Percentiles rank a stretch among this genome's conserved stretches.
Evolutionary conservation across 30 jellyfish, hydroid and myxozoan species (phyloP).

Genomic region (Turritopsis rubra): DNA sequence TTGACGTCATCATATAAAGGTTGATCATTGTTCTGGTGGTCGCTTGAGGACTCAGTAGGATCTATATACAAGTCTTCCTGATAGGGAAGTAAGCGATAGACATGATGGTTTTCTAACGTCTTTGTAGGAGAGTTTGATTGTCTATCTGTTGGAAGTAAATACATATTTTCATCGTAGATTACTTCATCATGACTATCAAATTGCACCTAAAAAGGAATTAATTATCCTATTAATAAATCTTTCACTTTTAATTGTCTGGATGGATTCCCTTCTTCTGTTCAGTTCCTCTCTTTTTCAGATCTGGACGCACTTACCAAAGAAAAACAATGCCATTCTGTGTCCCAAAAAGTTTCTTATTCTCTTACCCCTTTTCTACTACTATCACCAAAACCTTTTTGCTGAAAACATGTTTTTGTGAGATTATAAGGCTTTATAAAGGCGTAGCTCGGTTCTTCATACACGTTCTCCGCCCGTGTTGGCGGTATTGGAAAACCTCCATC

Average conservation of each 20-base stretch:
- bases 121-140: background rate
- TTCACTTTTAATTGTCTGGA: too few relatives aligned
- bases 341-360: too few relatives aligned
- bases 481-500: background rate
- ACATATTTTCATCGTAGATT: background rate
- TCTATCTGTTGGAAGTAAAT: background rate
- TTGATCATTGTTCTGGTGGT: background rate
- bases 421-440: background rate
- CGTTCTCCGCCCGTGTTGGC: background rate
- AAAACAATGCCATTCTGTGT: too few relatives aligned
- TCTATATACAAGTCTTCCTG: background rate
- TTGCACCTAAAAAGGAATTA: background rate
- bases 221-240: too few relatives aligned
- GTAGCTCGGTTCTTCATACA: background rate
- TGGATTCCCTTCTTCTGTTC: too few relatives aligned
- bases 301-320: too few relatives aligned
- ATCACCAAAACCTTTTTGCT: background rate
- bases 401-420: background rate
- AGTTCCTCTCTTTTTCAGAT: background rate
- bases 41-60: background rate
- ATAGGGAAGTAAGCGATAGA: background rate
- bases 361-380: background rate
- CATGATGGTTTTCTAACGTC: background rate
- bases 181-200: background rate
- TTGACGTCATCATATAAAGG: background rate